Base-by-base conservation (phyloP, 2,113 vertebrate genomes). In the Tyto alba region DNA sequence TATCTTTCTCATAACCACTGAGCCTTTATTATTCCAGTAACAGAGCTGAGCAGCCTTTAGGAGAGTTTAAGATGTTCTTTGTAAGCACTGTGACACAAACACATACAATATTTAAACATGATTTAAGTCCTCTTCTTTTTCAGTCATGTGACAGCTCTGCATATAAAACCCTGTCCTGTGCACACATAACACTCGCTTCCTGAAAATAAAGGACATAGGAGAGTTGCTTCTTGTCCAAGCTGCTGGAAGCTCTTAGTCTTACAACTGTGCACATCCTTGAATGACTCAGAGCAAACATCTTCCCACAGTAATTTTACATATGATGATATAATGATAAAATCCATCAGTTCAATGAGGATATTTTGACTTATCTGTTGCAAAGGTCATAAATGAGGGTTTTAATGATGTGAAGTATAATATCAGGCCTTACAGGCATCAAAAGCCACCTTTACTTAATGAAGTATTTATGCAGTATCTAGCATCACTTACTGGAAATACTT, bases 251-350 rank as follows among this genome's bases (percentile, higher is more conserved):
- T 81, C 30, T 72, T 64, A 12, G 8, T 78, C 34, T 48, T 68
- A 16, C 56, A 74, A 60, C 55, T 41, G 36, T 92, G 23, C 60
- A 32, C 76, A 62, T 89, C 66, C 91, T 43, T 86, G 55, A 81
- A 50, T 12, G 20, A 87, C 48, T 77, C 64, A 85, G 48, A 90
- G 81, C 47, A 96, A 78, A 41, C 14, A 64, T 67, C 79, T 68
- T 87, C n/a, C 38, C 67, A 85, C 89, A 77, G 71, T 94, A 90
- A 97, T 97, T 97, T 94, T 95, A 66, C 60, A 34, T 87, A 69
- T 63, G 75, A 96, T 88, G 66, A 50, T 36, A 91, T 40, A 81
- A 97, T 88, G 74, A 71, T 52, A 95, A 97, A 97, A 96, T 94
- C 76, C 43, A 93, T 96, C 60, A 32, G 19, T 4, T 59, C 86